Conservation (phyloP, 1,140 invertebrate species). For the Eriosoma lanigerum region DNA sequence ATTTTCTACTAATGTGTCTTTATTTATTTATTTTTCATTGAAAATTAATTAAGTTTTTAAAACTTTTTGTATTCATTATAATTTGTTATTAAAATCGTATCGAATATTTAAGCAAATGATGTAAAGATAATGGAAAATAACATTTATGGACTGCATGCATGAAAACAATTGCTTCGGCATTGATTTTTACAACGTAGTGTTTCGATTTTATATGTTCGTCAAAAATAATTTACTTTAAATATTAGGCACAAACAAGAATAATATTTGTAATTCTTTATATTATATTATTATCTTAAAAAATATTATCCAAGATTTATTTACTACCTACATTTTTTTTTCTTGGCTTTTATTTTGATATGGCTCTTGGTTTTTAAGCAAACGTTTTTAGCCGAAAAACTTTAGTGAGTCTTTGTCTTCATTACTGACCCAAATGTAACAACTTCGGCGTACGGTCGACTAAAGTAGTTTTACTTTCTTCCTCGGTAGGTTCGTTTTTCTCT, state of each 20-base stretch:
- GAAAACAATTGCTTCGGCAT: too few relatives aligned
- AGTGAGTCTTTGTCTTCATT: slow-evolving; percentile 31
- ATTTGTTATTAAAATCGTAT: too few relatives aligned
- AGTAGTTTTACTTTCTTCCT: slow-evolving; percentile 38
- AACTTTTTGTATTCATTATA: too few relatives aligned
- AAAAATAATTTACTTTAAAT: neutral
- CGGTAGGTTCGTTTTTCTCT: neutral
- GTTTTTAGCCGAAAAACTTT: slow-evolving; percentile 36
- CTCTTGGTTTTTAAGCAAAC: neutral
- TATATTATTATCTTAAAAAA: neutral
- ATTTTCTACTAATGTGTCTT: too few relatives aligned
- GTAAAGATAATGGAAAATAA: too few relatives aligned
- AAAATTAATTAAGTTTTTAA: too few relatives aligned
- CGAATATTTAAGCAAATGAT: too few relatives aligned
- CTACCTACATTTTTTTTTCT: neutral
- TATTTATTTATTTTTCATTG: too few relatives aligned
- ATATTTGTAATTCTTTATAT: neutral
- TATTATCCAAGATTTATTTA: slow-evolving; percentile 19
- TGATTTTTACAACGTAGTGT: too few relatives aligned
- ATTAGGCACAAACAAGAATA: neutral
- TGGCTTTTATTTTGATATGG: neutral
- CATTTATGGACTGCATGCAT: too few relatives aligned
- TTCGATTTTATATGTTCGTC: too few relatives aligned
- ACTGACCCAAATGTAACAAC: slow-evolving; percentile 20
- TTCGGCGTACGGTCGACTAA: slow-evolving; percentile 7